A percentile compares a stretch with the other conserved stretches of the same genome.
phyloP scores from a whole-genome alignment of 1,140 invertebrate species.

The Drosophila eugracilis region DNA sequence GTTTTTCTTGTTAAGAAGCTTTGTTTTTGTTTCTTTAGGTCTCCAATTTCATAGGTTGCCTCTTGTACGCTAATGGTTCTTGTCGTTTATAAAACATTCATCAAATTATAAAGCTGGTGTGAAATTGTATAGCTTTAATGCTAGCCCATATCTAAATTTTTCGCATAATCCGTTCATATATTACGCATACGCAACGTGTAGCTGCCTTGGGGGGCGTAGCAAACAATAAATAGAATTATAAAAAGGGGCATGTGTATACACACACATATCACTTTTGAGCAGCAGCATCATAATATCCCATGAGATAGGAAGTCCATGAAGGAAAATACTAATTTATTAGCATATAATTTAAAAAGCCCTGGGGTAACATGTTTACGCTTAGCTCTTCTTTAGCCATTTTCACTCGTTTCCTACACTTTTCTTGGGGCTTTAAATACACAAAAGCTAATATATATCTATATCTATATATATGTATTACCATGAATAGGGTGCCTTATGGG shows the following conservation, averaged over 20 bases:
- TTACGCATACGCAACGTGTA: slow-evolving; percentile 27
- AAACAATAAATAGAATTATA: slow-evolving; percentile 2
- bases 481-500: slow-evolving; percentile 6
- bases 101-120: slow-evolving; percentile 22
- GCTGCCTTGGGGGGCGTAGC: slow-evolving; percentile 9
- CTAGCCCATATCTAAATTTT: not conserved
- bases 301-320: slow-evolving; percentile 13
- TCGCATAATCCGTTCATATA: slow-evolving; percentile 41
- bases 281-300: not conserved
- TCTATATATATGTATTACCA: not conserved
- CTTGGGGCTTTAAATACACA: slow-evolving; percentile 18
- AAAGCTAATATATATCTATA: slow-evolving; percentile 21
- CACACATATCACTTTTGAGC: not conserved
- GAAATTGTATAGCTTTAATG: not conserved
- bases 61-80: slow-evolving; percentile 16
- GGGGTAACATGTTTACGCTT: slow-evolving; percentile 64
- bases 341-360: slow-evolving; percentile 66
- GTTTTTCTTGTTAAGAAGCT: not conserved
- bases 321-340: slow-evolving; percentile 58
- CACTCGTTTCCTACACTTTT: slow-evolving; percentile 17
- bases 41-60: not conserved
- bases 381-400: slow-evolving; percentile 32
- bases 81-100: slow-evolving; percentile 58
- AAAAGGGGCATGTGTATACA: not conserved
- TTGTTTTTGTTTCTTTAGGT: not conserved